These are phyloP conservation scores for Neosilurus hyrtlii DNA, from an alignment of 2,797 vertebrate species.

Conservation along the genomic window DNA sequence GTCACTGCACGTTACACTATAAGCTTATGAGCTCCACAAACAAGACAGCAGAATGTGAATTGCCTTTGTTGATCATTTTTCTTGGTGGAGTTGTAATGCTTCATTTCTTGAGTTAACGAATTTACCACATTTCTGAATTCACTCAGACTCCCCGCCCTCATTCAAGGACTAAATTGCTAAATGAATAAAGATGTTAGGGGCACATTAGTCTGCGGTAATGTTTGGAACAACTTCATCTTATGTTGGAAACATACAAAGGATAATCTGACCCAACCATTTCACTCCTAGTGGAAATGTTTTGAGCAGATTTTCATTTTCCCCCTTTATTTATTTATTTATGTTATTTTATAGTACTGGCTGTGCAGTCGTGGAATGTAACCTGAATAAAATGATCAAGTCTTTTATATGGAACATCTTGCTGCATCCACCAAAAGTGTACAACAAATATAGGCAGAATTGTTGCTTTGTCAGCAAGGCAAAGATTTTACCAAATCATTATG, in stretches of 20 bases:
- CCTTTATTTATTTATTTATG: not conserved
- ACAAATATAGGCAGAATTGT: conserved; percentile 1
- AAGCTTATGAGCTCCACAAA: conserved; percentile 36
- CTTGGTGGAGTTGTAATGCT: not conserved
- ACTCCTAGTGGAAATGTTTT: not conserved
- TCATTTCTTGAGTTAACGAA: not conserved
- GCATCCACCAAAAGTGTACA: not conserved
- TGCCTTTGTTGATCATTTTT: not conserved
- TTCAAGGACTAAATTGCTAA: not conserved
- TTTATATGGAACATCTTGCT: conserved; percentile 13
- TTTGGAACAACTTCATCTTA: conserved; percentile 1
- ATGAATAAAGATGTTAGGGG: not conserved
- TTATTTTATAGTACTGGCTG: not conserved
- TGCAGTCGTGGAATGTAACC: not conserved
- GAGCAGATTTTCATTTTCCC: not conserved
- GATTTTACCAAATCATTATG: not conserved
- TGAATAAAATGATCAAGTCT: not conserved
- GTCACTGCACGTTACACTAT: conserved; percentile 38
- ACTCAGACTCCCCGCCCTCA: not conserved
- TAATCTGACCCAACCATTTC: conserved; percentile 5
- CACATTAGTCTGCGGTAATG: not conserved
- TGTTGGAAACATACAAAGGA: not conserved
- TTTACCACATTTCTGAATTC: not conserved
- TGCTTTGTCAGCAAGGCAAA: conserved; percentile 8
- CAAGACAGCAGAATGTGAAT: not conserved